Evolutionary conservation across 2,113 vertebrate genomes (phyloP).

Genomic region (Machaerirhynchus nigripectus): DNA sequence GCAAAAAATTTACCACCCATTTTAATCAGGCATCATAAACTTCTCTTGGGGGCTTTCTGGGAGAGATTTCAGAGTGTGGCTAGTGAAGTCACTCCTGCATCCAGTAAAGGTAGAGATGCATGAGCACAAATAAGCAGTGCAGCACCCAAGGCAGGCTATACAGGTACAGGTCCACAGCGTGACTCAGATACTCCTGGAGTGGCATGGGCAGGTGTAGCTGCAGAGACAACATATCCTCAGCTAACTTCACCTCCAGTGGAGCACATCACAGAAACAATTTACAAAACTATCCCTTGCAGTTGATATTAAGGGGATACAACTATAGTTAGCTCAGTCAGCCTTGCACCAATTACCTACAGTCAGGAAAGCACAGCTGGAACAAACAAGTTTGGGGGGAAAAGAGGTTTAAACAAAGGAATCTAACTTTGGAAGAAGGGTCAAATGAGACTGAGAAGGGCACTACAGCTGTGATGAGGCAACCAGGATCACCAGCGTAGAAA

Average conservation of each 20-base stretch:
- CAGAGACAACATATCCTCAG: background rate
- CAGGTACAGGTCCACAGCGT: background rate
- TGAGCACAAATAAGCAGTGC: background rate
- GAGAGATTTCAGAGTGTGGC: background rate
- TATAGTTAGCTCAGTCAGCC: background rate
- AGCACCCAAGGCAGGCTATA: background rate
- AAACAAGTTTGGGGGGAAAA: background rate
- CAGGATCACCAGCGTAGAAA: background rate
- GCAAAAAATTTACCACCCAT: background rate
- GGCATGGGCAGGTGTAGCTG: background rate
- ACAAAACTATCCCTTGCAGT: background rate
- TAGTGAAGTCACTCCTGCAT: background rate
- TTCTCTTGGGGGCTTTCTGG: background rate
- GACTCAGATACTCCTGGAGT: background rate
- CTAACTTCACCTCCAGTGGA: background rate
- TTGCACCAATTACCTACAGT: background rate
- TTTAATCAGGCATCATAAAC: background rate
- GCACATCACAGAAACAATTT: background rate
- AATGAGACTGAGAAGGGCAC: background rate
- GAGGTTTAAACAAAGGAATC: background rate
- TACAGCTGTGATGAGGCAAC: background rate
- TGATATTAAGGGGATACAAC: background rate
- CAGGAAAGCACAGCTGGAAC: background rate
- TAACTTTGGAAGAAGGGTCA: background rate
- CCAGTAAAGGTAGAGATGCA: background rate